These are phyloP conservation scores for Mustelus asterias DNA, from an alignment of 2,113 vertebrate species.

Conservation along the genomic window DNA sequence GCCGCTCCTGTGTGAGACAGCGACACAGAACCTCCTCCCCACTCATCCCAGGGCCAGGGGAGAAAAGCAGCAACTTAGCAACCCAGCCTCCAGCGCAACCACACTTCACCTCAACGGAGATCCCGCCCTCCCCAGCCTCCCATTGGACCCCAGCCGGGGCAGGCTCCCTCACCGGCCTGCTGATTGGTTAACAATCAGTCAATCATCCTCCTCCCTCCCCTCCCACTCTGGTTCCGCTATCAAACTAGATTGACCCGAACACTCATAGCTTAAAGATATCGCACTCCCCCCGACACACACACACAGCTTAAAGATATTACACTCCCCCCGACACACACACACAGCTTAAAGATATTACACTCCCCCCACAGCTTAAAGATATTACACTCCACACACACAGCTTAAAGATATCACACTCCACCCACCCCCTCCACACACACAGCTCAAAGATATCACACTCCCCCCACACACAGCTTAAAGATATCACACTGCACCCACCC, in stretches of 20 bases:
- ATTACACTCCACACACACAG: neutral
- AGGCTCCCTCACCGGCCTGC: neutral
- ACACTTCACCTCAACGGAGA: neutral
- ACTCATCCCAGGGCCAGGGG: neutral
- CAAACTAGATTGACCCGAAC: neutral
- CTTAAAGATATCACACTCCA: too few relatives aligned
- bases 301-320: neutral
- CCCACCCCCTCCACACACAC: too few relatives aligned
- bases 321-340: neutral
- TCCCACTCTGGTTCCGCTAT: neutral
- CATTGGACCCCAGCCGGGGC: neutral
- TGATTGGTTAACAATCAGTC: neutral
- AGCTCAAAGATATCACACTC: too few relatives aligned
- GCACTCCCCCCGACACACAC: neutral
- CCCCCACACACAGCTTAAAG: too few relatives aligned
- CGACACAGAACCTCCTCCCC: neutral
- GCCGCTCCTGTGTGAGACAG: too few relatives aligned
- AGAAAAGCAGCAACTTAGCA: neutral
- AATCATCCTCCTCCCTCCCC: neutral
- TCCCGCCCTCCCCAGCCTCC: neutral
- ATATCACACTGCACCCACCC: too few relatives aligned
- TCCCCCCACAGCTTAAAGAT: neutral
- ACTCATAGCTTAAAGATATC: too few relatives aligned
- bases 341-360: neutral
- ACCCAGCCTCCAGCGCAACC: neutral